Conservation (phyloP, 2,888 invertebrate species). For the Hypsopygia costalis region DNA sequence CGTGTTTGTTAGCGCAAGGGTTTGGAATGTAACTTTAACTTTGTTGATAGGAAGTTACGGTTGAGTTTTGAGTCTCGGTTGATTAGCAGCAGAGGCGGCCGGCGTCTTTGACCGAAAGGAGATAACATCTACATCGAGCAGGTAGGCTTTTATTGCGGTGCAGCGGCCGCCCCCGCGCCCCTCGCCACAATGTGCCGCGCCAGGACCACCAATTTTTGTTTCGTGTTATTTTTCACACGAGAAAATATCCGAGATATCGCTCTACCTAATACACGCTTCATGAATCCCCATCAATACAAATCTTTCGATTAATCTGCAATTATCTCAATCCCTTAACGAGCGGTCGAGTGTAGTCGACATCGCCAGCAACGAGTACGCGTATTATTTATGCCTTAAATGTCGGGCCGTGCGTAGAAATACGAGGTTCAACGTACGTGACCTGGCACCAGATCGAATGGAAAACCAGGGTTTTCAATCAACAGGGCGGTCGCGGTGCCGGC, state of each 20-base stretch:
- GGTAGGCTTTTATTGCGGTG: slow-evolving; percentile 69
- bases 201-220: slow-evolving; percentile 33
- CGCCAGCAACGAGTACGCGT: slow-evolving; percentile 11
- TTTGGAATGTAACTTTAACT: slow-evolving; percentile 18
- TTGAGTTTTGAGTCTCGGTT: slow-evolving; percentile 21
- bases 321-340: slow-evolving; percentile 10
- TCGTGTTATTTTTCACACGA: slow-evolving; percentile 60
- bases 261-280: slow-evolving; percentile 13
- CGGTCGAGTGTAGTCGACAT: neutral
- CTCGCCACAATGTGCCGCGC: slow-evolving; percentile 29
- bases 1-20: slow-evolving; percentile 42
- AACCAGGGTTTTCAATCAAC: slow-evolving; percentile 48
- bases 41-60: slow-evolving; percentile 24
- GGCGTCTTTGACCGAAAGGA: slow-evolving; percentile 69
- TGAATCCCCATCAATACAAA: neutral
- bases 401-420: slow-evolving; percentile 25
- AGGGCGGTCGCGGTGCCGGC: slow-evolving; percentile 34
- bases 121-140: slow-evolving; percentile 75
- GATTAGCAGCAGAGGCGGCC: slow-evolving; percentile 41
- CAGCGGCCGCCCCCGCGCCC: slow-evolving; percentile 29
- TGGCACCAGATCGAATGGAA: slow-evolving; percentile 64
- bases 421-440: slow-evolving; percentile 49
- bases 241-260: slow-evolving; percentile 21
- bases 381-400: slow-evolving; percentile 33
- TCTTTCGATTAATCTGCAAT: slow-evolving; percentile 9